A percentile compares a stretch with the other conserved stretches of the same genome.
Evolutionary conservation across 2,888 invertebrate genomes (phyloP).

Genomic region (Tachina fera): DNA sequence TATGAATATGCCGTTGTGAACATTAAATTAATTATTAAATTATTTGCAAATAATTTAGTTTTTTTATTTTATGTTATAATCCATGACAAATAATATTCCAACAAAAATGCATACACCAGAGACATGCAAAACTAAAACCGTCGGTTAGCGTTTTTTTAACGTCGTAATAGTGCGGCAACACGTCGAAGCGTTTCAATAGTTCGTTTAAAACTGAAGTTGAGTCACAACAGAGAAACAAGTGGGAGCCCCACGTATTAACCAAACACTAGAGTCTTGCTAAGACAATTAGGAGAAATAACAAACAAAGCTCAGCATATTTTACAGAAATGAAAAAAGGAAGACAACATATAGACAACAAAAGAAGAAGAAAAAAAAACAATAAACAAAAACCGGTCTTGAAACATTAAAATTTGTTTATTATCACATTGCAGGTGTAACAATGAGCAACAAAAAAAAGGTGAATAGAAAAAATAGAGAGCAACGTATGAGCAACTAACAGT

Average conservation of each 20-base stretch:
- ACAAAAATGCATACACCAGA: too few species aligned
- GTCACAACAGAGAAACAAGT: constrained; percentile 76
- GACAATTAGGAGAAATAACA: constrained; percentile 6
- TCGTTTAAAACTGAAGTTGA: constrained; percentile 76
- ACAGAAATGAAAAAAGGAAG: constrained; percentile 49
- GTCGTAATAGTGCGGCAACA: constrained; percentile 63
- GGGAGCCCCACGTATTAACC: constrained; percentile 73
- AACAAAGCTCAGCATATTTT: constrained; percentile 42
- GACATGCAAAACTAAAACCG: constrained; percentile 40
- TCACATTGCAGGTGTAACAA: constrained; percentile 69
- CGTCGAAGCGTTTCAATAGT: constrained; percentile 74
- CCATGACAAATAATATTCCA: neutral
- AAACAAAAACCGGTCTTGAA: constrained; percentile 58
- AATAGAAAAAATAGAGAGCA: constrained; percentile 2
- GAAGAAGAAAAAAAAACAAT: constrained; percentile 1
- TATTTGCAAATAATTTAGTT: neutral
- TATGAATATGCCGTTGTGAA: neutral
- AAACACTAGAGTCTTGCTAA: constrained; percentile 24
- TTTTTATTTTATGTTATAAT: constrained; percentile 1
- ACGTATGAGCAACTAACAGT: neutral
- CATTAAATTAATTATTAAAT: neutral
- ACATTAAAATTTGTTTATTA: constrained; percentile 58
- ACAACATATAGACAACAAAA: neutral
- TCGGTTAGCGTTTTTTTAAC: constrained; percentile 41
- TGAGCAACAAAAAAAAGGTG: constrained; percentile 34